A percentile compares a stretch with the other conserved stretches of the same genome.
Conservation (phyloP, 2,888 invertebrate species). For the Cantharis lateralis region DNA sequence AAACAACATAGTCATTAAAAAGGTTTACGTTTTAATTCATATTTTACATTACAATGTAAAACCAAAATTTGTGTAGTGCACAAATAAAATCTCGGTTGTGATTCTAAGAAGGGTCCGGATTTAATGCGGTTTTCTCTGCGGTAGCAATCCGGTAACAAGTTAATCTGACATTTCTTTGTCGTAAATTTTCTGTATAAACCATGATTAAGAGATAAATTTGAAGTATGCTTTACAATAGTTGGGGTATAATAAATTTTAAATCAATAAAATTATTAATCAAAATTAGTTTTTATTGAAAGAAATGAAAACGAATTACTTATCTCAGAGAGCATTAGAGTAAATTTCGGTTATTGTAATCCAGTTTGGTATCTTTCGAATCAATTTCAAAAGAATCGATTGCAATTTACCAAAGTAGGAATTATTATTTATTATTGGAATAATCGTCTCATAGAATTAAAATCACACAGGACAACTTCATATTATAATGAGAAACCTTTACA, state of each 20-base stretch:
- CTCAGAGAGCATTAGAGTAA: not conserved
- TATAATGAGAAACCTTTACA: too few species aligned
- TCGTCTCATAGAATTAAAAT: not conserved
- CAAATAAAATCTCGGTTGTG: not conserved
- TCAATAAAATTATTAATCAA: not conserved
- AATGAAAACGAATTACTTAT: not conserved
- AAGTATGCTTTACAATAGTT: not conserved
- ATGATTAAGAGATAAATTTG: not conserved
- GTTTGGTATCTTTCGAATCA: not conserved
- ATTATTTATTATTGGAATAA: not conserved
- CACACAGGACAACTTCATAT: not conserved
- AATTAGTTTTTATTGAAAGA: not conserved
- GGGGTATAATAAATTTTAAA: not conserved
- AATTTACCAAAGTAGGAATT: not conserved
- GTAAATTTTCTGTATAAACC: not conserved
- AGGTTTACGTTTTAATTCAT: not conserved
- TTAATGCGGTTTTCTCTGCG: conserved; percentile 14
- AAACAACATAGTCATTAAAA: not conserved
- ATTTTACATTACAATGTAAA: not conserved
- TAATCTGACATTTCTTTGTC: conserved; percentile 4
- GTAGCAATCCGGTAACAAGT: conserved; percentile 12
- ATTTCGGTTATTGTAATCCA: not conserved
- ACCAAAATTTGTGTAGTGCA: not conserved
- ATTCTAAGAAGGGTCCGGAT: conserved; percentile 9
- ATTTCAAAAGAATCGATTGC: not conserved